Base-by-base conservation (phyloP, 1,140 invertebrate species). In the Drosophila gunungcola region DNA sequence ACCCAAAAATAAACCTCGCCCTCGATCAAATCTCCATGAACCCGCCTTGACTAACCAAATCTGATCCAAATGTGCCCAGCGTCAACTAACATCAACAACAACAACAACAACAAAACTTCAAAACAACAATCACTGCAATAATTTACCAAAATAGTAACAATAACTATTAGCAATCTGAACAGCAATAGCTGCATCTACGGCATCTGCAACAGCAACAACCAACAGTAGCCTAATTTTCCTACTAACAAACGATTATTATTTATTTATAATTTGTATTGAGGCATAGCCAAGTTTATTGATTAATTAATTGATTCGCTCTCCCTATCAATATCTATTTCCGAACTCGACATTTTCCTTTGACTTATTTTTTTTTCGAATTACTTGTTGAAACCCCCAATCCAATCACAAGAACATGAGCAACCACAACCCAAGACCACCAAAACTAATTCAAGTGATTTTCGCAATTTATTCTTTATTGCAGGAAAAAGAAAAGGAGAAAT, bases 401-500 rank as follows among this genome's bases (percentile, higher is more conserved):
- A 70, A 57, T 41, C 36, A 34, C 51, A 49, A 55, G 32, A 65
- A 29, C 63, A 68, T 52, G 38, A 70, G 42, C 36, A 70, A 57
- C 62, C 29, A 67, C 11, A 34, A 68, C 10, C 27, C 16, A 48
- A 69, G 16, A 45, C 67, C 51, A 56, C 16, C n/a, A 69, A 64
- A 73, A 77, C 65, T 77, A 58, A 76, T 72, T 65, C 32, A 32
- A 56, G 49, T 64, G 67, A 70, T 76, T 80, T 79, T 85, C 70
- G 76, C 79, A 62, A 76, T 90, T 78, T 83, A 62, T 84, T 84
- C 46, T 90, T 77, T 81, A 84, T 91, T 91, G 72, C 90, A 91
- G 90, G 90, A 91, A 91, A 90, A 91, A 91, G 90, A 91, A 91
- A 88, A 91, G 90, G 83, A 91, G 85, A 91, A 91, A 85, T 91